phyloP scores from a whole-genome alignment of 1,140 invertebrate genomes.

The Diorhabda carinulata region DNA sequence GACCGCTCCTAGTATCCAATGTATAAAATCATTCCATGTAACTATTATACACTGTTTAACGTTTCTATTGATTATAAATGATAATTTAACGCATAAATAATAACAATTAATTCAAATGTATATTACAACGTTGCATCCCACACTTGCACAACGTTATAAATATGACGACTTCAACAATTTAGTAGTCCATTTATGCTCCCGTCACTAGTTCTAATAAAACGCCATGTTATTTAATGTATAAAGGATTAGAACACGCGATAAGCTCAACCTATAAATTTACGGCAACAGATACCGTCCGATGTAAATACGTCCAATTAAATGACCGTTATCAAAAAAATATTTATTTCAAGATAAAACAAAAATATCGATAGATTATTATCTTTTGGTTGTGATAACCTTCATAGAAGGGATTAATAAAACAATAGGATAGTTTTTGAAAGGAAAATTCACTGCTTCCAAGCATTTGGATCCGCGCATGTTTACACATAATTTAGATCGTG shows the following conservation, averaged over 20 bases:
- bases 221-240: background rate
- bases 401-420: background rate
- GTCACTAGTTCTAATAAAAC: background rate
- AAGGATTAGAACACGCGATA: background rate
- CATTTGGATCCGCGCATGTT: background rate
- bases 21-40: too few relatives aligned
- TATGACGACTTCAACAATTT: background rate
- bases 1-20: too few relatives aligned
- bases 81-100: too few relatives aligned
- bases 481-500: background rate
- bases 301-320: background rate
- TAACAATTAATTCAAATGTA: too few relatives aligned
- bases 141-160: background rate
- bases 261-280: background rate
- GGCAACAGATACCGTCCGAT: background rate
- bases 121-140: background rate
- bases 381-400: background rate
- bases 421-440: background rate
- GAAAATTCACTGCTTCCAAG: background rate
- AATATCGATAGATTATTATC: background rate
- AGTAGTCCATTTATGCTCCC: background rate
- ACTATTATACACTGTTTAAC: too few relatives aligned
- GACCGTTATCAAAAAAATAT: background rate
- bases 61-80: too few relatives aligned
- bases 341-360: conserved; percentile 1